Base-by-base conservation (phyloP, 2,113 vertebrate species). In the Erpornis zantholeuca region DNA sequence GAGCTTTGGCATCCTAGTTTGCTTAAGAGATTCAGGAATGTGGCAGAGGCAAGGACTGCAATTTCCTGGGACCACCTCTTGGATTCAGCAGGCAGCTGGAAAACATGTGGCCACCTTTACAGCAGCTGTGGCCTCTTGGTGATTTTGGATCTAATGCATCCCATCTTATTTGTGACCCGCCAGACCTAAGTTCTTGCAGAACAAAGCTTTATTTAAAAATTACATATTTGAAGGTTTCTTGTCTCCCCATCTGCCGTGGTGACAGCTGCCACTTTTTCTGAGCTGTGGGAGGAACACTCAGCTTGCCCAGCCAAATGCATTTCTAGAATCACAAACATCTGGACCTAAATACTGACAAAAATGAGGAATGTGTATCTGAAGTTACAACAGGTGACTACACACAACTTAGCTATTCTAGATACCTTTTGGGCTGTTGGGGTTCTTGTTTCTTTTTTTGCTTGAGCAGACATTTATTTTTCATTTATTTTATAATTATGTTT, bases 101-200 rank as follows among this genome's bases (percentile, higher is more conserved):
- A 47, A 72, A 13, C 47, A 0, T 11, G 28, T 49, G 66, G 17
- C 60, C 78, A 16, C 29, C 24, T n/a, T 15, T 22, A 19, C n/a
- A 54, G 47, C 23, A 66, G 4, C 63, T 76, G 11, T 54, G 22
- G 16, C 36, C 6, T 53, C 31, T 15, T 44, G n/a, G 15, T 64
- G 69, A 20, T 36, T 71, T 66, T 44, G 22, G 42, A 53, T 14
- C 16, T 65, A 4, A 29, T 29, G 47, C 36, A 20, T 54, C 27
- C 14, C 40, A 10, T 25, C 28, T 64, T 14, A 20, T 6, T 44
- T 0, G 0, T 56, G 40, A 50, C 45, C 16, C 60, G n/a, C 11
- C 36, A 65, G 42, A 36, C 16, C 2, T 14, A 22, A 56, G 15
- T 36, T 10, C 17, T 35, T 60, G 33, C 29, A 60, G 45, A 53